Base-by-base conservation (phyloP, 2,797 vertebrate genomes). In the Taeniopygia guttata region DNA sequence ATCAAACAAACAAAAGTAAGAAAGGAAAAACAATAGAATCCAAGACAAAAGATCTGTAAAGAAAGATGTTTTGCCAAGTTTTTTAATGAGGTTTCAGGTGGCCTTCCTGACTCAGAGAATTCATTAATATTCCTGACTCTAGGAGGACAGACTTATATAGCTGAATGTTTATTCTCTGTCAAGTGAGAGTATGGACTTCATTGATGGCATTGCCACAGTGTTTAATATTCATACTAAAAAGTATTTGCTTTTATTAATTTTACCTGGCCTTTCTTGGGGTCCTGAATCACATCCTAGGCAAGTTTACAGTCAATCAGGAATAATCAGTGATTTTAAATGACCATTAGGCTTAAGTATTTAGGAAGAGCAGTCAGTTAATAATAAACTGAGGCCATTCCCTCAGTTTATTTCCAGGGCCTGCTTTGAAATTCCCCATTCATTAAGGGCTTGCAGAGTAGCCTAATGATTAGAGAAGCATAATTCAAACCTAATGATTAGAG, bases 321-420 rank as follows among this genome's bases (percentile, higher is more conserved):
- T 56, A 73, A 74, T 76, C 27, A 58, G 27, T 60, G 29, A 54
- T 30, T 86, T 93, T 42, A 86, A 80, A 63, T 70, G 52, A n/a
- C 22, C 16, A 29, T 63, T 86, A 67, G 19, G 32, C 19, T 90
- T 80, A 93, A 80, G 27, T 48, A 59, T 77, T 84, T 87, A 51
- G 49, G 68, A 94, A 83, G 16, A 88, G 1, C 20, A 59, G 52
- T 52, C 86, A 70, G 29, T 73, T 87, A 83, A 88, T 74, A 77
- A 77, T 48, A 52, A 84, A 90, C n/a, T n/a, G n/a, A 72, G 11
- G 36, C 86, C 70, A 78, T 77, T 69, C 32, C 27, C 17, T 56
- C 0, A 0, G 6, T 75, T 90, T 45, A 46, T 92, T 81, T 86
- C 42, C 43, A 78, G 38, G 16, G 29, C 26, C 42, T 2, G 5